Base-by-base conservation (phyloP, 2,797 vertebrate species). In the Trachops cirrhosus region DNA sequence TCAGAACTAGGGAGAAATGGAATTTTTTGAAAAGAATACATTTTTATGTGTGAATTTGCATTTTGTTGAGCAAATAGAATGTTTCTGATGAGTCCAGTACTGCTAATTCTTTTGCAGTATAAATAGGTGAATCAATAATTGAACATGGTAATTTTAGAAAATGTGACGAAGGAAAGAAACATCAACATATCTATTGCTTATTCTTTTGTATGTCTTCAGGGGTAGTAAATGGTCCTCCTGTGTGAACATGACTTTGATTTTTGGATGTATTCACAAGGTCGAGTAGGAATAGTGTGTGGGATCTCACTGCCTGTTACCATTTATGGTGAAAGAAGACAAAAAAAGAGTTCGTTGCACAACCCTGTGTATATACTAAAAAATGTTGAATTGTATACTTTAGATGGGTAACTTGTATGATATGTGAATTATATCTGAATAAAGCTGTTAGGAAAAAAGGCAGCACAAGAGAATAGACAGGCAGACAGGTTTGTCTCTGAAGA, bases 1-100 rank as follows among this genome's bases (percentile, higher is more conserved):
- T 80, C 44, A 87, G 87, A 92, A 71, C 54, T 80, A 41, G 16
- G 70, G 70, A 96, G 71, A 22, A 46, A 79, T 86, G 71, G 29
- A 67, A 91, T 83, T 93, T 95, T 89, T 50, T 6, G 5, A 57
- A 67, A 92, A 89, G 18, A 75, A 46, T 50, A 75, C 29, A 52
- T 94, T 90, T 90, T 70, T 94, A 37, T 54, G 24, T 93, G 16
- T 59, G 18, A 34, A 92, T 94, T 93, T 96, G 26, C 37, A 85
- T 91, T 97, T 96, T 48, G 41, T 92, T 92, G 87, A 91, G 57
- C 41, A 93, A 94, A 92, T 52, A 86, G 41, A 84, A 74, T 59
- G 10, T 89, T 73, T 39, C 73, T 54, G 21, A 79, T 67, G 29
- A 88, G 64, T 90, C 57, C 64, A 26, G 46, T 92, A 46, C 94